Base-by-base conservation (phyloP, 2,113 vertebrate genomes). In the Cyanistes caeruleus region DNA sequence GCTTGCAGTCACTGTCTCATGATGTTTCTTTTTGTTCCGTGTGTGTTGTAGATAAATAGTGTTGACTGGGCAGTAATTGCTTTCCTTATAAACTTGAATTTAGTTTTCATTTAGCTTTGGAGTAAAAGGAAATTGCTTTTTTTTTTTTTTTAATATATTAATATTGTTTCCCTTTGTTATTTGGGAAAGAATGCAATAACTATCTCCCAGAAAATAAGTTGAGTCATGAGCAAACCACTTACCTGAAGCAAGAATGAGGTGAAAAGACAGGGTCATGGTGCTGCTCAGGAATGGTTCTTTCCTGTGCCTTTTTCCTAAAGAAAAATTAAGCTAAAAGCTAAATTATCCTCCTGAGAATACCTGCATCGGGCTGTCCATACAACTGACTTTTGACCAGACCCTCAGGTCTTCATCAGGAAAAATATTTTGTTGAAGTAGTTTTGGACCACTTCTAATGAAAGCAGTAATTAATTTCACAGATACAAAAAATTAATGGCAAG, bases 111-210 rank as follows among this genome's bases (percentile, higher is more conserved):
- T 83, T 75, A 25, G 52, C 67, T 63, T 31, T 46, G 43, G 25
- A 79, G 12, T 28, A 72, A 72, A 72, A 88, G 64, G 49, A 53
- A 91, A 75, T 69, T 12, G 21, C 18, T 19, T 44, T 31, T 17
- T 5, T 53, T 43, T 39, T 35, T 13, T n/a, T n/a, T 17, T 13
- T 17, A 23, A 11, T 58, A 15, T 23, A 15, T 22, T n/a, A 20
- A 39, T 63, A 41, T 31, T 49, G 7, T 52, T 68, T 33, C 33
- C 17, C 7, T 64, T 78, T 5, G 6, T 90, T 94, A 43, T 51
- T 59, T 83, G 75, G 13, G 52, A 76, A 92, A 59, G 48, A 90
- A 95, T 63, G 87, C 70, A 92, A 21, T 75, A 82, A 33, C 60
- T 27, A 1, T 62, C 28, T 75, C 28, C 7, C 39, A 59, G 62